A percentile compares a stretch with the other conserved stretches of the same genome.
phyloP scores from a whole-genome alignment of 2,113 vertebrate genomes.

The Hassar affinis region DNA sequence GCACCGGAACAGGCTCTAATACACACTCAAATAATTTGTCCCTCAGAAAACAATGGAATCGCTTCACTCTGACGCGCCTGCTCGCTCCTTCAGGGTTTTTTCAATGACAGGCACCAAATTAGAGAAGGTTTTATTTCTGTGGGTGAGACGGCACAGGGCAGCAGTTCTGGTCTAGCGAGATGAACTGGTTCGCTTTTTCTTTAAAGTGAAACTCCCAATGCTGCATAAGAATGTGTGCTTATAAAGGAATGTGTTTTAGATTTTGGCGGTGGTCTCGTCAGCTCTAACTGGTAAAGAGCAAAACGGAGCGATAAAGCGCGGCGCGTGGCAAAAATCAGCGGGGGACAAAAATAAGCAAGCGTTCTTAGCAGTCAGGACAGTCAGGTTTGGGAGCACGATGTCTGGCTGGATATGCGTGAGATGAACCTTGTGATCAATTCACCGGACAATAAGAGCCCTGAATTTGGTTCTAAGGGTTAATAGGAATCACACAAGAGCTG shows the following conservation, averaged over 20 bases:
- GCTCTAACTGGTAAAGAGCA: background rate
- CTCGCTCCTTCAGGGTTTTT: background rate
- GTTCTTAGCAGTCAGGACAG: background rate
- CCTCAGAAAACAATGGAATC: background rate
- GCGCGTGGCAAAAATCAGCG: background rate
- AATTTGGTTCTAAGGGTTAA: too few species aligned
- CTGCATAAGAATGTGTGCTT: background rate
- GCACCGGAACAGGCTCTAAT: background rate
- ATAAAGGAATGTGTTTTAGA: background rate
- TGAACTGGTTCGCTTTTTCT: conserved; percentile 11
- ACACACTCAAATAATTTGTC: background rate
- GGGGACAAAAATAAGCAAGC: background rate
- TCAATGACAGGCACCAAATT: background rate
- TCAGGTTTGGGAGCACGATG: background rate
- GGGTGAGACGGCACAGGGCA: background rate
- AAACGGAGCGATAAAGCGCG: background rate
- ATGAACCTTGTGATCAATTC: too few species aligned
- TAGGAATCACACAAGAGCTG: too few species aligned
- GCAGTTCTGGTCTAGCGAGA: background rate
- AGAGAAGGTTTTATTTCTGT: background rate
- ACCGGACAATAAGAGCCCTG: too few species aligned
- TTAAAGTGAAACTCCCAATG: background rate
- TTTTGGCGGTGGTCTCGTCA: background rate
- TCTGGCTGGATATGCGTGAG: too few species aligned
- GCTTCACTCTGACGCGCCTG: background rate